phyloP scores from a whole-genome alignment of 2,113 vertebrate species.

The Excalfactoria chinensis region DNA sequence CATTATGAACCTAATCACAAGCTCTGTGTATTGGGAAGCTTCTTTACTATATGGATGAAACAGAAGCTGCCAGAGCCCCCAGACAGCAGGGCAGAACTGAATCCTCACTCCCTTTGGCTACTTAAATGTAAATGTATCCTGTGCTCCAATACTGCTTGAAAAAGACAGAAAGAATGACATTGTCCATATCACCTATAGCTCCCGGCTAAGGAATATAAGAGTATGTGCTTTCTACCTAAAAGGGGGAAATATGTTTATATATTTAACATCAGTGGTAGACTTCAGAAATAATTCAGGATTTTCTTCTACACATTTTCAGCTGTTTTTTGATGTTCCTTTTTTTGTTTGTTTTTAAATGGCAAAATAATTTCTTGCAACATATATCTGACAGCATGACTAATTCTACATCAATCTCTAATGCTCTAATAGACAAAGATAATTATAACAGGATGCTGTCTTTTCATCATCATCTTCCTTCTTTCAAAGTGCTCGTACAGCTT shows the following conservation, averaged over 20 bases:
- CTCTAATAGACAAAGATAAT: not conserved
- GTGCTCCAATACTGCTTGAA: not conserved
- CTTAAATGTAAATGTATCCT: not conserved
- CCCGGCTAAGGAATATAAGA: not conserved
- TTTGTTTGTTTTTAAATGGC: not conserved
- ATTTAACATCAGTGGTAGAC: not conserved
- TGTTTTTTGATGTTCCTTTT: not conserved
- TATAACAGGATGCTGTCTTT: not conserved
- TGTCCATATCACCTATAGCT: not conserved
- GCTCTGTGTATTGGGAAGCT: not conserved
- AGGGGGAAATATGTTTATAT: not conserved
- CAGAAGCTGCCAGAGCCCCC: not conserved
- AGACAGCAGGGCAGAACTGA: not conserved
- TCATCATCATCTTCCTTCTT: not conserved
- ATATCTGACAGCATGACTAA: not conserved
- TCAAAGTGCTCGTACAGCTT: not conserved
- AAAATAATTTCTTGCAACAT: not conserved
- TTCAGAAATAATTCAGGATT: not conserved
- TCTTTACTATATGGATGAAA: not conserved
- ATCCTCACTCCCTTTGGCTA: not conserved
- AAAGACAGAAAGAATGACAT: not conserved
- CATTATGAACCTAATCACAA: not conserved
- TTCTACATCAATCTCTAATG: not conserved
- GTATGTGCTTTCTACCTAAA: not conserved
- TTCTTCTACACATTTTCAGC: not conserved